Base-by-base conservation (phyloP, 2,888 invertebrate genomes). In the Morpho achilles region DNA sequence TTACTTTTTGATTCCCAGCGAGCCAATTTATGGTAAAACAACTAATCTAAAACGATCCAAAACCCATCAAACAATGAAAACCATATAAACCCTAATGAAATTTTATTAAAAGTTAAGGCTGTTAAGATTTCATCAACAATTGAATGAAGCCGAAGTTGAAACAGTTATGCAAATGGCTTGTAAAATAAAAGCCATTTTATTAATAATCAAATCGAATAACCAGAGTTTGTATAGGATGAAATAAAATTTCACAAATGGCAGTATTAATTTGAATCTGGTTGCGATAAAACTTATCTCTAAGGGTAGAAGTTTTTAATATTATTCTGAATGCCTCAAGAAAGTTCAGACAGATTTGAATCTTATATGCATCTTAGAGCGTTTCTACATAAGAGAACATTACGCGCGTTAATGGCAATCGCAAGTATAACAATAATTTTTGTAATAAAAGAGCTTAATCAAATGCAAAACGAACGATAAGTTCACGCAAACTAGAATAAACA, bases 101-200 rank as follows among this genome's bases (percentile, higher is more conserved):
- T 10, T 44, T 23, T 43, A 32, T 32, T 32, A 42, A 44, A 32
- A 52, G 8, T 32, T 44, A 39, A 32, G 32, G 32, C 32, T 32
- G 4, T 32, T 32, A 32, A 32, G 32, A 32, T 32, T 32, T 32
- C 32, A 45, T 32, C 45, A 45, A 45, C 52, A 41, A 48, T 52
- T 52, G 10, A 48, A 39, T 52, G 7, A 32, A 46, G 46, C 48
- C 47, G 48, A 49, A 57, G 49, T 53, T 45, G 82, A 87, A 84
- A 87, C 86, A 87, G 84, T 87, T 87, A 87, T 87, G 86, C 81
- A 87, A 87, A 88, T 87, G 72, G 72, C 73, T 77, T 82, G 82
- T 85, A 84, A 87, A 87, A 87, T 88, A 87, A 86, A 87, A 87
- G 82, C 85, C 84, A 83, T 87, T 87, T 84, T 84, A 86, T 84